A percentile compares a stretch with the other conserved stretches of the same genome.
These are phyloP conservation scores for Nymphicus hollandicus DNA, from an alignment of 2,113 vertebrate species.

Conservation along the genomic window DNA sequence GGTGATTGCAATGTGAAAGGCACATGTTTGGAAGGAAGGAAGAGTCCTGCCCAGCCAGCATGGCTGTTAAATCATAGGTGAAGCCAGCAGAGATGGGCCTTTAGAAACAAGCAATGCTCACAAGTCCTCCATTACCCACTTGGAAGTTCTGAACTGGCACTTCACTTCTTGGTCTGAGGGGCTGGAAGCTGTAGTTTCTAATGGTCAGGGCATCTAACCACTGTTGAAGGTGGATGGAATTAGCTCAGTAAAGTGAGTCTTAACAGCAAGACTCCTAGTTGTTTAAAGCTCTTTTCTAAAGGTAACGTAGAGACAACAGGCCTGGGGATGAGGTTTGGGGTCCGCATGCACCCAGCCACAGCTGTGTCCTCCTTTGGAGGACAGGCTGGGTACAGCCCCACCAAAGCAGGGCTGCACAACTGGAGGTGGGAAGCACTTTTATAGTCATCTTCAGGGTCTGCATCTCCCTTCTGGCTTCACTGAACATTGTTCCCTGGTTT, in stretches of 20 bases:
- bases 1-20: neutral
- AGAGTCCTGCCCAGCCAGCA: neutral
- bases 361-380: neutral
- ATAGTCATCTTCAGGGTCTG: neutral
- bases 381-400: fast-evolving
- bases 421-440: neutral
- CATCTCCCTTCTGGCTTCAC: neutral
- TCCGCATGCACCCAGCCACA: too few species aligned
- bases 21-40: neutral
- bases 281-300: neutral
- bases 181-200: neutral
- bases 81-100: neutral
- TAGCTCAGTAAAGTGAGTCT: neutral
- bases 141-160: neutral
- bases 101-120: neutral
- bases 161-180: neutral
- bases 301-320: neutral
- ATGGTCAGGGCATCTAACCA: neutral
- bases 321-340: neutral
- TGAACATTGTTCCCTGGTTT: neutral
- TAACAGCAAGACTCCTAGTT: neutral
- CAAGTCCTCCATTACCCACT: neutral
- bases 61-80: neutral
- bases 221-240: neutral
- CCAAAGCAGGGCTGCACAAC: neutral